These are phyloP conservation scores for Drosophila kokeensis DNA, from an alignment of 2,888 invertebrate genomes.

Conservation along the genomic window DNA sequence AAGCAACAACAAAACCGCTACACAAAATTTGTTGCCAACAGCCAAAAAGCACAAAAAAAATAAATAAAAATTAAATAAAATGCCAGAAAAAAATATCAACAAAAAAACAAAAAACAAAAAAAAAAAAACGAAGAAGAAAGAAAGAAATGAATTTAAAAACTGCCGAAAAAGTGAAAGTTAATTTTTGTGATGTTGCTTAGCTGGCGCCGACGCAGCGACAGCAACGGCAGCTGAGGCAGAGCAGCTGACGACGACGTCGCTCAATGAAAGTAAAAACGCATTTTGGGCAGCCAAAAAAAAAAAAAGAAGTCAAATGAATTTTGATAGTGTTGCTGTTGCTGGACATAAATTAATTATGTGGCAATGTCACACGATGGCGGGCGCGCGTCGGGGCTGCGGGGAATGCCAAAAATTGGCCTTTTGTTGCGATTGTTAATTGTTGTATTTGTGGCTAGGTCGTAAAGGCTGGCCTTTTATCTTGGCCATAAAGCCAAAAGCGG, in stretches of 20 bases:
- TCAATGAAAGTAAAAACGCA: conserved; percentile 83
- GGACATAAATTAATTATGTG: conserved; percentile 70
- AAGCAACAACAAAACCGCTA: conserved; percentile 22
- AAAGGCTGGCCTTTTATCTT: conserved; percentile 58
- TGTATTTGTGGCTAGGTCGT: conserved; percentile 37
- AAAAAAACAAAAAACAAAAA: conserved; percentile 24
- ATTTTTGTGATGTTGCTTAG: conserved; percentile 78
- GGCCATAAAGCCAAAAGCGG: conserved; percentile 43
- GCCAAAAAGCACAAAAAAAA: conserved; percentile 45
- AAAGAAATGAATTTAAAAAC: conserved; percentile 81
- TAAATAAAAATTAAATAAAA: conserved; percentile 49
- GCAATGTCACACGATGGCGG: conserved; percentile 56
- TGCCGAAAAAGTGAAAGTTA: conserved; percentile 85
- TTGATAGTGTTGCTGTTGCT: conserved; percentile 47
- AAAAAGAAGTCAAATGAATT: conserved; percentile 55
- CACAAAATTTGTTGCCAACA: conserved; percentile 48
- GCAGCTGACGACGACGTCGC: conserved; percentile 43
- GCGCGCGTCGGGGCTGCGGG: not conserved
- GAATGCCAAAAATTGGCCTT: conserved; percentile 61
- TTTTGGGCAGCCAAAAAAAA: conserved; percentile 54
- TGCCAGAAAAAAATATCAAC: conserved; percentile 49
- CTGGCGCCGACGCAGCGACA: conserved; percentile 43
- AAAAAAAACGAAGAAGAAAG: conserved; percentile 54
- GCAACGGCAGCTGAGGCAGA: conserved; percentile 10
- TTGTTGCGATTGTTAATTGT: conserved; percentile 45